Evolutionary conservation across 2,113 vertebrate species (phyloP).

Genomic region (Lepus timidus): DNA sequence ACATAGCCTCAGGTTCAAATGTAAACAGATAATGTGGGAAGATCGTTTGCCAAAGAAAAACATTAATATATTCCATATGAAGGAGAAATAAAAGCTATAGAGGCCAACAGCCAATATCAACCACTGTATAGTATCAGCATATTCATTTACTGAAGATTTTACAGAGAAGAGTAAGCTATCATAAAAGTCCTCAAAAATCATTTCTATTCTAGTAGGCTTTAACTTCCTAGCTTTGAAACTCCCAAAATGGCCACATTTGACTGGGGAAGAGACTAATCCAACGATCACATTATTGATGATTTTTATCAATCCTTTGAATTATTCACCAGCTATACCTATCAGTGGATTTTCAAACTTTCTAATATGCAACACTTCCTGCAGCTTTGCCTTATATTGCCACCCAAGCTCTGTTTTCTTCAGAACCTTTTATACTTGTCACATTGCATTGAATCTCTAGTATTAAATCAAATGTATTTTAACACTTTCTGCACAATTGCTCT

Average conservation of each 20-base stretch:
- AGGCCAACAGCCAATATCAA: neutral
- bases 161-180: neutral
- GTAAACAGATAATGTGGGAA: neutral
- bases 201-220: constrained; percentile 32
- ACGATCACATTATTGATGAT: neutral
- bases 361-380: neutral
- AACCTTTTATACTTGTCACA: neutral
- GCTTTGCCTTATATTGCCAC: neutral
- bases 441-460: constrained; percentile 42
- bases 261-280: neutral
- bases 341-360: neutral
- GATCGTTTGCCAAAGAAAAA: neutral
- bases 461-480: constrained; percentile 36
- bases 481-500: neutral
- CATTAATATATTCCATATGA: neutral
- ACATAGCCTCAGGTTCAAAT: neutral
- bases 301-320: neutral
- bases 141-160: neutral
- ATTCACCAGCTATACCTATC: neutral
- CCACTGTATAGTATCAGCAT: neutral
- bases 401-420: constrained; percentile 5
- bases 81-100: neutral
- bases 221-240: constrained; percentile 3
- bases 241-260: neutral
- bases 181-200: neutral